Conservation (phyloP, 1,140 invertebrate genomes). For the Leptopilina clavipes region DNA sequence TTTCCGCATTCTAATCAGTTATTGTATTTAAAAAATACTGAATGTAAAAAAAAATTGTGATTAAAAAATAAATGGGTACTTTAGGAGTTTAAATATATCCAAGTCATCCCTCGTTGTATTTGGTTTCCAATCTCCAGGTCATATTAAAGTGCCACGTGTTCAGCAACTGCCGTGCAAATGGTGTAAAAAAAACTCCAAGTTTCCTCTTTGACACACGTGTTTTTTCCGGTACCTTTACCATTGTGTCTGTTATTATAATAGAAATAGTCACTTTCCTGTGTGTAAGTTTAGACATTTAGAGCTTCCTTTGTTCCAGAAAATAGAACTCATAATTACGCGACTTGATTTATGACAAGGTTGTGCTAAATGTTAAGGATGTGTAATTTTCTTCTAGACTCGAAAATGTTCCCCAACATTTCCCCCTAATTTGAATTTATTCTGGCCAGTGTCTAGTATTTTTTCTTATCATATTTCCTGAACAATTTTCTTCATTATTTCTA, state of each 20-base stretch:
- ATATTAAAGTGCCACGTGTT: neutral
- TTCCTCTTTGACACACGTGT: slow-evolving; percentile 4
- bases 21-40: too few relatives aligned
- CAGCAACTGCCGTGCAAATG: neutral
- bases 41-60: too few relatives aligned
- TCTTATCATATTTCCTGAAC: too few relatives aligned
- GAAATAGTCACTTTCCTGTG: slow-evolving; percentile 14
- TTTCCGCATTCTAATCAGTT: too few relatives aligned
- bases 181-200: neutral
- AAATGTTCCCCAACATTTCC: slow-evolving; percentile 3
- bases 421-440: neutral
- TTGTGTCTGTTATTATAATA: neutral
- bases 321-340: neutral
- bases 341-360: neutral
- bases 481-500: too few relatives aligned
- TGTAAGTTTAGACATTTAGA: neutral
- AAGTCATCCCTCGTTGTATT: neutral
- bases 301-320: slow-evolving; percentile 3
- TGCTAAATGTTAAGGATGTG: neutral
- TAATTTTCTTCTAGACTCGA: slow-evolving; percentile 1
- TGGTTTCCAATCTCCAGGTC: neutral
- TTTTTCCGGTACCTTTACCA: neutral
- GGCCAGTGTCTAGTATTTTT: too few relatives aligned
- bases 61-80: too few relatives aligned
- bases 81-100: neutral